Evolutionary conservation across 2,113 vertebrate genomes (phyloP).

Genomic region (Chiloscyllium plagiosum): DNA sequence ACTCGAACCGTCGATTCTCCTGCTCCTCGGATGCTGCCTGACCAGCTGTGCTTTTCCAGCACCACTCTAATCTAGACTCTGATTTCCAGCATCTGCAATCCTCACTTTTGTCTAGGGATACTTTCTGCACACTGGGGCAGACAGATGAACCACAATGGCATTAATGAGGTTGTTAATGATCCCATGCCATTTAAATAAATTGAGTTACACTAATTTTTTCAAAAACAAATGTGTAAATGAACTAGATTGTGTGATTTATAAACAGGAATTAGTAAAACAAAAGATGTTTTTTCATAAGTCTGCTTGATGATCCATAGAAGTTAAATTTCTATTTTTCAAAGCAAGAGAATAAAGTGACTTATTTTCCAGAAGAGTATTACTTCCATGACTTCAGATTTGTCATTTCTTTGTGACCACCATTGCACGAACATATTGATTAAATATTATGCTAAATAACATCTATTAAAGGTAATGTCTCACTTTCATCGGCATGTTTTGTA

Average conservation of each 20-base stretch:
- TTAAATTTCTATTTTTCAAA: conserved; percentile 21
- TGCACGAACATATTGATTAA: neutral
- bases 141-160: neutral
- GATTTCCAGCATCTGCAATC: no score
- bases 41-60: no score
- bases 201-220: neutral
- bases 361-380: neutral
- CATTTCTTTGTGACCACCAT: neutral
- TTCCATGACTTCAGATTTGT: neutral
- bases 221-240: neutral
- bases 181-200: neutral
- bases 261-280: neutral
- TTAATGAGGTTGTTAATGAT: neutral
- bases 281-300: neutral
- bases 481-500: neutral
- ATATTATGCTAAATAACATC: no score
- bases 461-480: neutral
- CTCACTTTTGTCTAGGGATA: neutral
- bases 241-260: neutral
- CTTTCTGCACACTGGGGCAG: neutral
- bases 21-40: no score
- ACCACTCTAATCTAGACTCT: no score
- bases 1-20: no score
- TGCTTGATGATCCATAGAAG: neutral
- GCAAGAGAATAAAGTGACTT: neutral